Evolutionary conservation across 2,113 vertebrate species (phyloP), one percentile per base, ranked within the genome.

Genomic region (Oxyura jamaicensis): DNA sequence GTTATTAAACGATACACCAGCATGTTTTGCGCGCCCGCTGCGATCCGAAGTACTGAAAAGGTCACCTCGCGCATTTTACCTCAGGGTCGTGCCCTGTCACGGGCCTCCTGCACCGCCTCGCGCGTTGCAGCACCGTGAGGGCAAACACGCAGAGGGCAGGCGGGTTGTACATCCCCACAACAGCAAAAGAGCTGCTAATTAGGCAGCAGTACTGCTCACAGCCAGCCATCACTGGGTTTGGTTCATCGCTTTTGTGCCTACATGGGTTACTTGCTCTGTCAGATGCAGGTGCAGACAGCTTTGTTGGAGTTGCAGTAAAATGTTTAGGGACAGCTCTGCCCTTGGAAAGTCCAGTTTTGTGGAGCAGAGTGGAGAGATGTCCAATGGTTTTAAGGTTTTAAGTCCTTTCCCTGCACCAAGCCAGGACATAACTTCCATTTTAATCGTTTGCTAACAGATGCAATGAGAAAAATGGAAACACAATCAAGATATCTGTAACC

Each of bases 1-100:
- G 28, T 6, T 17, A 6, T 6, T 17, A 6, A 2, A 12, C 23
- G 1, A 1, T 0, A 0, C 13, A 1, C 31, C 1, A 56, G 4
- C 26, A 5, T 6, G 26, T 4, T 22, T 3, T 7, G 65, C 46
- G 68, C 44, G 35, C n/a, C 0, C 22, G 0, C 19, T 8, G 28
- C 4, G 6, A 0, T 21, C 9, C 6, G 71, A 25, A 21, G 4
- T 23, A 5, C 6, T 6, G 48, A 23, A n/a, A 1, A 1, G 25
- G 33, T 12, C 52, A 0, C 52, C 28, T 13, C 46, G 0, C 17
- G 7, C 5, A 1, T 12, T 17, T 13, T 13, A 5, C 3, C 5
- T 73, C 29, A 20, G 20, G 7, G 33, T 60, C 42, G 15, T 11
- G 13, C 65, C 63, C 6, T 42, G 29, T 14, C 41, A 44, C 6